Conservation (phyloP, 2,797 vertebrate genomes). For the Coccyzus lansbergi region DNA sequence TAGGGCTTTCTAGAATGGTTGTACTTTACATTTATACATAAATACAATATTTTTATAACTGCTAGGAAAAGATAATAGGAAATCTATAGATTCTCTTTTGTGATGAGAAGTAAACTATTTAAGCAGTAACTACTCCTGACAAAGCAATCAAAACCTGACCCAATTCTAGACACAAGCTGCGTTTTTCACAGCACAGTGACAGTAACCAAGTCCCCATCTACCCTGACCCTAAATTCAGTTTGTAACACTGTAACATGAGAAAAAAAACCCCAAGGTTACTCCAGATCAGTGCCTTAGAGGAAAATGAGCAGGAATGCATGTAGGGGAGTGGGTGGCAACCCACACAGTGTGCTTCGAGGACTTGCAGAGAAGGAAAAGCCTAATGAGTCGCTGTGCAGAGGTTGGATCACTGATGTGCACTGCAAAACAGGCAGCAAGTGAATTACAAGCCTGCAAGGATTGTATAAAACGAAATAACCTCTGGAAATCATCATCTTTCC, state of each 20-base stretch:
- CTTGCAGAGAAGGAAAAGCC: not conserved
- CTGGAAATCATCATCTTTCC: not conserved
- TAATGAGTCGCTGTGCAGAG: not conserved
- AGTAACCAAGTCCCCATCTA: not conserved
- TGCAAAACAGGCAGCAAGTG: not conserved
- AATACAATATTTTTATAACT: not conserved
- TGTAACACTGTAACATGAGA: not conserved
- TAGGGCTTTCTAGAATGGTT: not conserved
- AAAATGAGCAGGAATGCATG: rapidly evolving
- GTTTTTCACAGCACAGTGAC: not conserved
- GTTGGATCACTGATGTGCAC: not conserved
- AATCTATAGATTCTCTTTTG: not conserved
- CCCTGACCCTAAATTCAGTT: not conserved
- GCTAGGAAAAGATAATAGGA: not conserved
- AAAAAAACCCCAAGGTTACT: not conserved
- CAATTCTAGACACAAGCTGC: not conserved
- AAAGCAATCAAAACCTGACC: constrained; percentile 26
- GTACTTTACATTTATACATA: not conserved
- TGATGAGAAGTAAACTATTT: not conserved
- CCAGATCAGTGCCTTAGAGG: not conserved
- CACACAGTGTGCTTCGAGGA: not conserved
- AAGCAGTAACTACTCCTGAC: not conserved
- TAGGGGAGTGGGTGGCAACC: not conserved
- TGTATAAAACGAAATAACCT: not conserved
- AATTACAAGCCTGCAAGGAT: not conserved